phyloP scores from a whole-genome alignment of 1,140 invertebrate species.

The Pseudomyrmex pallidus region DNA sequence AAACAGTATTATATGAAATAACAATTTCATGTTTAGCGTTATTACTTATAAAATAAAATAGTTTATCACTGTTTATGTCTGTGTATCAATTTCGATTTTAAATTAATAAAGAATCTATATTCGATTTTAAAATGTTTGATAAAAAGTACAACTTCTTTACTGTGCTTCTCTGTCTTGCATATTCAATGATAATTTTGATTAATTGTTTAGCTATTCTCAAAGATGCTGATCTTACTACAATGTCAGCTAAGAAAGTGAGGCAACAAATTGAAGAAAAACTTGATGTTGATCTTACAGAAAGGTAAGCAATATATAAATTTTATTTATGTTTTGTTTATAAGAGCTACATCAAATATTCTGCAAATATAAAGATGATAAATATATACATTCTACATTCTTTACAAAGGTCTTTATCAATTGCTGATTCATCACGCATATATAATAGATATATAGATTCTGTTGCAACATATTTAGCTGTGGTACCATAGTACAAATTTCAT shows the following conservation, averaged over 20 bases:
- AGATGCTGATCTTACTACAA: conserved; percentile 92
- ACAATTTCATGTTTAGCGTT: too few relatives aligned
- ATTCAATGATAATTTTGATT: conserved; percentile 54
- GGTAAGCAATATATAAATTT: conserved; percentile 79
- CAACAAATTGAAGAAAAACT: conserved; percentile 94
- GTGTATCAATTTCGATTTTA: too few relatives aligned
- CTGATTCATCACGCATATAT: conserved; percentile 5
- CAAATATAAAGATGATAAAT: too few relatives aligned
- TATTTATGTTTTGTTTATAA: neutral
- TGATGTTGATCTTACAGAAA: conserved; percentile 89
- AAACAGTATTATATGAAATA: too few relatives aligned
- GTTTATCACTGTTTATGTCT: too few relatives aligned
- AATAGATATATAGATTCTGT: neutral
- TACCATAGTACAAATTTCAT: neutral
- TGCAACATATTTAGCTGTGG: too few relatives aligned
- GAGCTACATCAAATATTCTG: too few relatives aligned
- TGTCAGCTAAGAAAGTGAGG: conserved; percentile 96
- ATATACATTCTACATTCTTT: too few relatives aligned
- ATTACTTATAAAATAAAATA: too few relatives aligned
- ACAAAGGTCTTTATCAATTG: neutral
- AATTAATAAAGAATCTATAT: too few relatives aligned
- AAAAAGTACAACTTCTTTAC: neutral
- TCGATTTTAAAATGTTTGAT: too few relatives aligned
- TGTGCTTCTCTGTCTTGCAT: neutral
- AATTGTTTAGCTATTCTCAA: conserved; percentile 92